A percentile compares a stretch with the other conserved stretches of the same genome.
Evolutionary conservation across 2,797 vertebrate genomes (phyloP).

Genomic region (Tokudaia muenninki): DNA sequence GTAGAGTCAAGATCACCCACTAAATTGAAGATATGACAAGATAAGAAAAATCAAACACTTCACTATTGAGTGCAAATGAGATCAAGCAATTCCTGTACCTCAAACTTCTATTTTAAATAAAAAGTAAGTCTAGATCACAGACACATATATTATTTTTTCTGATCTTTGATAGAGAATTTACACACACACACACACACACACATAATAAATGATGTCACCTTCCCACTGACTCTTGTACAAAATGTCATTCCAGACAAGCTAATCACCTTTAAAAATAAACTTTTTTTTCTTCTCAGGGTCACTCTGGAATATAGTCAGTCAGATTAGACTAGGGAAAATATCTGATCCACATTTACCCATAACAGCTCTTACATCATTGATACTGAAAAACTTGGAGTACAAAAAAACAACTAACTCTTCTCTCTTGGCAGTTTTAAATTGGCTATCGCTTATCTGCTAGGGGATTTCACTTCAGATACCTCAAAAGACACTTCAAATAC

Average conservation of each 20-base stretch:
- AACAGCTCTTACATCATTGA: conserved; percentile 16
- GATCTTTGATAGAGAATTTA: conserved; percentile 1
- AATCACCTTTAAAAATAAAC: background rate
- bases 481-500: background rate
- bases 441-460: background rate
- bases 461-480: no score
- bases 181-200: background rate
- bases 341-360: background rate
- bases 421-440: background rate
- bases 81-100: background rate
- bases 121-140: background rate
- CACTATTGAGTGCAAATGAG: background rate
- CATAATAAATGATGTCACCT: background rate
- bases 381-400: background rate
- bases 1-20: conserved; percentile 7
- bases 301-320: background rate
- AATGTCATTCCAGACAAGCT: background rate
- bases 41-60: conserved; percentile 45
- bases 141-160: background rate
- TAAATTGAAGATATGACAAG: conserved; percentile 20
- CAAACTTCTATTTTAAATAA: conserved; percentile 32
- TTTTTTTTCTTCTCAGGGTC: background rate
- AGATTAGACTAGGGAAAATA: background rate
- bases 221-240: background rate
- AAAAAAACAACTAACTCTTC: background rate